A percentile compares a stretch with the other conserved stretches of the same genome.
phyloP scores from a whole-genome alignment of 2,888 invertebrate genomes.

The Lasioglossum morio region DNA sequence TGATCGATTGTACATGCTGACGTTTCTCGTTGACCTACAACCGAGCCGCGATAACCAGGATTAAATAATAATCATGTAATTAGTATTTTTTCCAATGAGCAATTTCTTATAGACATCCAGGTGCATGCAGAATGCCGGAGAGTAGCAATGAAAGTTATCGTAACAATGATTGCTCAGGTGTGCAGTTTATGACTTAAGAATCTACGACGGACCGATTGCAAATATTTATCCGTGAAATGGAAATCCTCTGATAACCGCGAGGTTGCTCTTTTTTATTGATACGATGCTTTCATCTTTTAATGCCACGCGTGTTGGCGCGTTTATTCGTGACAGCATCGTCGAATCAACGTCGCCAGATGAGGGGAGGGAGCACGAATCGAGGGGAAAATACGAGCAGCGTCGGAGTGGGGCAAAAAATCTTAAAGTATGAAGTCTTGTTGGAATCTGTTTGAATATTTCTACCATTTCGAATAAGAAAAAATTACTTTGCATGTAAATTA shows the following conservation, averaged over 20 bases:
- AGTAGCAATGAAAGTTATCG: not conserved
- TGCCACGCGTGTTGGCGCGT: not conserved
- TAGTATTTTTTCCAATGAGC: not conserved
- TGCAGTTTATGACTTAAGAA: not conserved
- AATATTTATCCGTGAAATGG: not conserved
- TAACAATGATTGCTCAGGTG: not conserved
- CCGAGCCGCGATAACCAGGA: not conserved
- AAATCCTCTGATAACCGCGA: not conserved
- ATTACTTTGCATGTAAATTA: too few relatives aligned
- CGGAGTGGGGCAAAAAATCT: too few relatives aligned
- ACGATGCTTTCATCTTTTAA: not conserved
- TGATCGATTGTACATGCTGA: not conserved
- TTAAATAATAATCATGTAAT: not conserved
- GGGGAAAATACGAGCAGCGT: too few relatives aligned
- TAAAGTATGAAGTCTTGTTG: too few relatives aligned
- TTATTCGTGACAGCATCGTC: not conserved
- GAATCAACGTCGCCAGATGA: not conserved
- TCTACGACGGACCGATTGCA: not conserved
- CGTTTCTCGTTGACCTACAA: not conserved
- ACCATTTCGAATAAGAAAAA: too few relatives aligned
- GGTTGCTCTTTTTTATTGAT: not conserved
- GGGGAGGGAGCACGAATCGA: too few relatives aligned
- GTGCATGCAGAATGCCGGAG: not conserved
- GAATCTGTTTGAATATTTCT: too few relatives aligned
- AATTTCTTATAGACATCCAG: not conserved